phyloP scores from a whole-genome alignment of 2,888 invertebrate species.

The Stomorhina lunata region DNA sequence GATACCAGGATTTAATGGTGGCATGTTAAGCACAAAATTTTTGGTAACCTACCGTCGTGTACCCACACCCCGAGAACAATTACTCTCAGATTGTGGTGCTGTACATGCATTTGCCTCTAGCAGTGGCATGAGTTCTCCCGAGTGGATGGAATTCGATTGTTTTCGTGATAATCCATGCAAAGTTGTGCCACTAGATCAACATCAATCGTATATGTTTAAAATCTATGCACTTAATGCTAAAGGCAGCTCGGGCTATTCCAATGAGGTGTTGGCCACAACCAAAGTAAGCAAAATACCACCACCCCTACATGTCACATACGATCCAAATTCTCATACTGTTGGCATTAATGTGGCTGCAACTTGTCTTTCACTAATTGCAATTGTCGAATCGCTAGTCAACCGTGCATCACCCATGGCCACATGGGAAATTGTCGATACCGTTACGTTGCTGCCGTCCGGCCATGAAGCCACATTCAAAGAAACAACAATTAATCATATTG shows the following conservation, averaged over 20 bases:
- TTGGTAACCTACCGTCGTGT: constrained; percentile 90
- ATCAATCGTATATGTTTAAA: constrained; percentile 92
- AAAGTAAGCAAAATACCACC: constrained; percentile 91
- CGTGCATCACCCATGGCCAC: constrained; percentile 82
- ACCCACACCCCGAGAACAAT: constrained; percentile 82
- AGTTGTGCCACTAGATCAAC: constrained; percentile 90
- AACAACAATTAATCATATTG: constrained; percentile 83
- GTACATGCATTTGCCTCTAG: constrained; percentile 30
- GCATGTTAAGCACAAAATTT: constrained; percentile 90
- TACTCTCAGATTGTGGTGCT: constrained; percentile 82
- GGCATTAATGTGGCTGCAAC: constrained; percentile 90
- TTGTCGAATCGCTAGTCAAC: constrained; percentile 86
- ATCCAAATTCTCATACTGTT: constrained; percentile 87
- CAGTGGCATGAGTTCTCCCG: constrained; percentile 79
- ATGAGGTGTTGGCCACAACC: constrained; percentile 89
- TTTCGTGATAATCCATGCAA: constrained; percentile 93
- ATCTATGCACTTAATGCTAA: constrained; percentile 93
- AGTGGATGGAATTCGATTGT: constrained; percentile 92
- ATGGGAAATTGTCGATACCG: constrained; percentile 88
- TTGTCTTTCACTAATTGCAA: constrained; percentile 88
- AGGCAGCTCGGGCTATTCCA: constrained; percentile 92
- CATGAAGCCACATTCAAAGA: constrained; percentile 86
- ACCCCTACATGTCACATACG: constrained; percentile 90
- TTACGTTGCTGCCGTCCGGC: constrained; percentile 87
- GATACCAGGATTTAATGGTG: constrained; percentile 95